Percentiles rank a stretch among this genome's conserved stretches.
These are phyloP conservation scores for Chironomus tepperi DNA, from an alignment of 1,140 invertebrate genomes.

Conservation along the genomic window DNA sequence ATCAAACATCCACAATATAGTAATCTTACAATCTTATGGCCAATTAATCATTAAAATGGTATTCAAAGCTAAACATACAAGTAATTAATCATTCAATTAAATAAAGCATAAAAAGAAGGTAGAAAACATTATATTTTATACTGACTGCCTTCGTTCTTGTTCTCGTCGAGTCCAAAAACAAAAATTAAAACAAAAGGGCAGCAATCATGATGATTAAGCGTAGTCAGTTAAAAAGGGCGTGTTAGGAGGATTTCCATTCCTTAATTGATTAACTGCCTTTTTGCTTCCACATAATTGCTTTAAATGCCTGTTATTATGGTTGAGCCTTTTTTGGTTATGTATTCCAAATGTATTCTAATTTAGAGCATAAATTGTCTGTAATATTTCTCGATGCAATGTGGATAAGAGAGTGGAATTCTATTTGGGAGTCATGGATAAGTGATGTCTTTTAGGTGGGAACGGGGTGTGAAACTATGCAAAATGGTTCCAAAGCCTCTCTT, in stretches of 20 bases:
- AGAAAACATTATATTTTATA: too few species aligned
- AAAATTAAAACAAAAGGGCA: conserved; percentile 21
- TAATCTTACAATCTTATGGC: conserved; percentile 7
- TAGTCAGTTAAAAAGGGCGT: conserved; percentile 18
- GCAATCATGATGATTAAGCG: background rate
- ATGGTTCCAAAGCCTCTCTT: too few species aligned
- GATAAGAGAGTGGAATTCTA: background rate
- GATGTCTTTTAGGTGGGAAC: too few species aligned
- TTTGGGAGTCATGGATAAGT: too few species aligned
- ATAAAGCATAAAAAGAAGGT: background rate
- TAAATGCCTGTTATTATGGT: background rate
- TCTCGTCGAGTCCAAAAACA: too few species aligned
- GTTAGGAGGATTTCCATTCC: background rate
- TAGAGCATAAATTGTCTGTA: background rate
- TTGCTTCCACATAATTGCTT: conserved; percentile 15
- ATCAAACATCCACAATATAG: background rate
- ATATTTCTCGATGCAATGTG: background rate
- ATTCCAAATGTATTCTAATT: too few species aligned
- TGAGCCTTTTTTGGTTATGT: too few species aligned
- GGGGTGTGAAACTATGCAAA: too few species aligned
- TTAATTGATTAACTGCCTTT: conserved; percentile 21
- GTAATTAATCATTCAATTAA: conserved; percentile 23
- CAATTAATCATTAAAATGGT: conserved; percentile 20
- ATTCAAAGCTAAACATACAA: conserved; percentile 11
- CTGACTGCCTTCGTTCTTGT: too few species aligned